phyloP scores from a whole-genome alignment of 2,113 vertebrate genomes.

The Copsychus sechellarum region DNA sequence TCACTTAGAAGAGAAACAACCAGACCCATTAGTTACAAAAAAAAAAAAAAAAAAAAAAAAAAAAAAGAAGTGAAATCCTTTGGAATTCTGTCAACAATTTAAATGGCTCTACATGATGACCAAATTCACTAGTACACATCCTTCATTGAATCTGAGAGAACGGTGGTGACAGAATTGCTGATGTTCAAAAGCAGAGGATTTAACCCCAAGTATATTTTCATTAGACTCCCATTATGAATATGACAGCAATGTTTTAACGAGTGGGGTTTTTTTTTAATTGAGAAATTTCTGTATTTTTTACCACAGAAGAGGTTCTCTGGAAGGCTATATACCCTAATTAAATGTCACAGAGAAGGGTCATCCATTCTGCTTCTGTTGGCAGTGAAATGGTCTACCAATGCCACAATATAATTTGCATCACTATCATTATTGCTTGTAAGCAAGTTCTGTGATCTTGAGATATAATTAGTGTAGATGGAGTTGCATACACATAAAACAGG shows the following conservation, averaged over 20 bases:
- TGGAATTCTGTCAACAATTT: background rate
- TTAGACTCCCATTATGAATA: background rate
- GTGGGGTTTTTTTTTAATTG: background rate
- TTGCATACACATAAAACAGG: slow-evolving; percentile 42
- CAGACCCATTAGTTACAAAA: background rate
- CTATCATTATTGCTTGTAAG: slow-evolving; percentile 7
- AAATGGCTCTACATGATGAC: background rate
- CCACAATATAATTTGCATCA: slow-evolving; percentile 14
- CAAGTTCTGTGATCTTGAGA: slow-evolving; percentile 51
- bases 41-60: background rate
- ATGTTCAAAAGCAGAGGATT: background rate
- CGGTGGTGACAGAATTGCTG: background rate
- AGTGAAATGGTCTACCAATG: background rate
- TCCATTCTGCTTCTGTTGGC: background rate
- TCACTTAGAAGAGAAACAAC: background rate
- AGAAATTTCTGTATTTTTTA: background rate
- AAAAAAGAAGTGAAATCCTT: background rate
- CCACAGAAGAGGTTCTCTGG: background rate
- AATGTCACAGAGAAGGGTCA: background rate
- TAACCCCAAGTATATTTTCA: background rate
- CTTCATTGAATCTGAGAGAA: background rate
- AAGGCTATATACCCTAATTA: background rate
- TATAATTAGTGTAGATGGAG: slow-evolving; percentile 54
- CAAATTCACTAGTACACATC: background rate
- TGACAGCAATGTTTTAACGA: background rate